Conservation (phyloP, 2,113 vertebrate species). For the Alethe castanea region DNA sequence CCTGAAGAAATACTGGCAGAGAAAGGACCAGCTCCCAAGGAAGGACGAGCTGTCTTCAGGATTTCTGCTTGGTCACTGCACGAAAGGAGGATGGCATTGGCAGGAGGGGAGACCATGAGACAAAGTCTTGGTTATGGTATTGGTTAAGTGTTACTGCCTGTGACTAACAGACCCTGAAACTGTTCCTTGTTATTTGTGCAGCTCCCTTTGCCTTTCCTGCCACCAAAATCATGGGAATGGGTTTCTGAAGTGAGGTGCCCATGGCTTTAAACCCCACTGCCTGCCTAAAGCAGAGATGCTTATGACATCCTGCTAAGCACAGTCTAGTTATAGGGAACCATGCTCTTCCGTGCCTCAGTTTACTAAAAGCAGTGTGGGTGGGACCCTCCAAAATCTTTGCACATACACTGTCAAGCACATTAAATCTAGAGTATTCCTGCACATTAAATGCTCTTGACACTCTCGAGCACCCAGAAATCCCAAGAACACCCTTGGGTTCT, state of each 20-base stretch:
- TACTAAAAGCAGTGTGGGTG: background rate
- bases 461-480: background rate
- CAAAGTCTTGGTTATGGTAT: background rate
- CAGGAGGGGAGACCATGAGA: background rate
- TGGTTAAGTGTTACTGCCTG: background rate
- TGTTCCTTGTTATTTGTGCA: background rate
- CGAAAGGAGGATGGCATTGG: rapidly evolving
- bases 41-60: background rate
- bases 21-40: background rate
- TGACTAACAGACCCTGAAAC: background rate
- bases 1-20: background rate
- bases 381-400: background rate
- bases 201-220: background rate
- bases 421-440: background rate
- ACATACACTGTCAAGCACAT: background rate
- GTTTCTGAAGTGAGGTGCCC: background rate
- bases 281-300: background rate
- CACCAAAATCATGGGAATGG: background rate
- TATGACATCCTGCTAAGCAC: background rate
- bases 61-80: background rate
- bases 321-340: background rate
- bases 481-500: background rate
- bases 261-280: background rate
- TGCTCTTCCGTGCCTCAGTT: background rate
- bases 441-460: background rate